Evolutionary conservation across 2,888 invertebrate species (phyloP), one percentile per base, ranked within the genome.

Genomic region (Spisula subtruncata): DNA sequence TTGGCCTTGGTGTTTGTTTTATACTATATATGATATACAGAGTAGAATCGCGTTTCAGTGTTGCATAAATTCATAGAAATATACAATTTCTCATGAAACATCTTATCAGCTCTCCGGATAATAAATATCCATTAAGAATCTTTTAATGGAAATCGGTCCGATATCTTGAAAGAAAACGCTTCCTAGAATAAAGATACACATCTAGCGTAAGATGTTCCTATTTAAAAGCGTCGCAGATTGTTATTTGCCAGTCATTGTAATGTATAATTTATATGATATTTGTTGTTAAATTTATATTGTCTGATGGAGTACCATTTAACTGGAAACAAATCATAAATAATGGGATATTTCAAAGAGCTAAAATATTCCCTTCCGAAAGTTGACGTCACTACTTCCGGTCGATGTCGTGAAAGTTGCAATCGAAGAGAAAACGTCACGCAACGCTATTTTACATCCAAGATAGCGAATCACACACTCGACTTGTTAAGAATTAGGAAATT

Each of bases 111-210:
- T n/a, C 20, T 18, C n/a, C 4, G 79, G 85, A 80, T 86, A 88
- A 90, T 90, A 90, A 90, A 88, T 90, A 75, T 54, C 90, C 90
- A 88, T 90, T 90, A 90, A 88, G 88, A n/a, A 56, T 32, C 83
- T 81, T 51, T 71, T 90, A 90, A 90, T 90, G 88, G 90, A 90
- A 89, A 85, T 79, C 71, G 82, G 80, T 75, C 71, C 83, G 81
- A 82, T 56, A 46, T 71, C 83, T 81, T 80, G 48, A 83, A 83
- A 83, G 66, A 80, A 80, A 51, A 41, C 41, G 80, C 86, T 48
- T 54, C n/a, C 51, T 56, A 83, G 46, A 56, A 80, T 60, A 56
- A 66, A 86, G 89, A 89, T 89, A 86, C 79, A 83, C 83, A 89
- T 89, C 89, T 86, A 51, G 41, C 18, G 46, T 35, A 88, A 89